These are phyloP conservation scores for Benitochromis conjunctus DNA, from an alignment of 2,113 vertebrate species.

Conservation along the genomic window DNA sequence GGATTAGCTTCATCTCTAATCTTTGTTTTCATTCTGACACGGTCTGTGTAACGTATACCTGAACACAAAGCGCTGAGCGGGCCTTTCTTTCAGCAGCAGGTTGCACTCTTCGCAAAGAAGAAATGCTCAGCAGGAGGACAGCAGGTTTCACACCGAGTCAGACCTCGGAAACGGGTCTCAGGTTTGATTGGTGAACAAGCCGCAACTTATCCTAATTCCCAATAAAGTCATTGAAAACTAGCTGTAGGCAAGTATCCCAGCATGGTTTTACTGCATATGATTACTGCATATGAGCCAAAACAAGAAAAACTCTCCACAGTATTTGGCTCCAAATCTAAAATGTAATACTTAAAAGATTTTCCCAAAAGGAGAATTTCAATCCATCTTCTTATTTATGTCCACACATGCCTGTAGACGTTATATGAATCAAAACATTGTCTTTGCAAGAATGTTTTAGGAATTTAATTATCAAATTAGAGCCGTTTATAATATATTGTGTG, in stretches of 20 bases:
- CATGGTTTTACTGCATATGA: neutral
- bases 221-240: neutral
- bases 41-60: conserved; percentile 31
- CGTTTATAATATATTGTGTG: neutral
- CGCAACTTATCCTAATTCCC: neutral
- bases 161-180: neutral
- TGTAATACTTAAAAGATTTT: neutral
- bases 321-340: neutral
- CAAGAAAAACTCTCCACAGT: neutral
- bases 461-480: neutral
- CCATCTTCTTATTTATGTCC: neutral
- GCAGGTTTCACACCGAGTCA: neutral
- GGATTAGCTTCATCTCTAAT: conserved; percentile 40
- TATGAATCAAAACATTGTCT: neutral
- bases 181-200: neutral
- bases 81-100: conserved; percentile 8
- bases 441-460: neutral
- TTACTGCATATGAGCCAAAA: neutral
- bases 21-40: conserved; percentile 35
- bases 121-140: neutral
- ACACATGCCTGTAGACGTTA: neutral
- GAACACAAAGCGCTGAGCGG: conserved; percentile 19
- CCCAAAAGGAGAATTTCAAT: neutral
- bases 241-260: neutral
- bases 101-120: neutral